phyloP scores from a whole-genome alignment of 2,113 vertebrate genomes.

The Clarias macrocephalus region DNA sequence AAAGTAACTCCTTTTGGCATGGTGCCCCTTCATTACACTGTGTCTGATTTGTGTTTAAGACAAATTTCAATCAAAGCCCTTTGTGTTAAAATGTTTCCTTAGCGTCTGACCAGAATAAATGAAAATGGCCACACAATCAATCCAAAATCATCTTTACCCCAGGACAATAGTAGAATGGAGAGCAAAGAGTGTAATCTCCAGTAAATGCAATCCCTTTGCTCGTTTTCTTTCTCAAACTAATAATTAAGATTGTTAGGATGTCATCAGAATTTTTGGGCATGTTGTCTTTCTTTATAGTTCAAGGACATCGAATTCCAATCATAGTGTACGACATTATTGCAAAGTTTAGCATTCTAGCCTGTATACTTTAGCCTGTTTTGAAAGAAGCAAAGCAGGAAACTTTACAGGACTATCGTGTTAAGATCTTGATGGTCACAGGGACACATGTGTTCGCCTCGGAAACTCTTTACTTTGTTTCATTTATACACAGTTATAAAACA shows the following conservation, averaged over 20 bases:
- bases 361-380: neutral
- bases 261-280: conserved; percentile 7
- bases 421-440: neutral
- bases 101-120: conserved; percentile 6
- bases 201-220: neutral
- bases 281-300: neutral
- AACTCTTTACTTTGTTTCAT: neutral
- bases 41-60: conserved; percentile 44
- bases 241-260: conserved; percentile 8
- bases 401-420: neutral
- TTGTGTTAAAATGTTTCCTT: conserved; percentile 46
- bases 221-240: neutral
- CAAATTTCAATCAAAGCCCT: conserved; percentile 44
- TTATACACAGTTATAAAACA: neutral
- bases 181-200: conserved; percentile 19
- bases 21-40: conserved; percentile 27
- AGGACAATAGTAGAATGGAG: conserved; percentile 25
- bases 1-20: conserved; percentile 12
- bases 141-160: conserved; percentile 34
- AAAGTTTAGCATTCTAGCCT: neutral
- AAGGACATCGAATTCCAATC: neutral
- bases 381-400: neutral
- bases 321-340: neutral
- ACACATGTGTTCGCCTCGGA: no score
- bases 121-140: conserved; percentile 44